Percentiles rank a stretch among this genome's conserved stretches.
These are phyloP conservation scores for Byasa hedistus DNA, from an alignment of 2,888 invertebrate species.

Conservation along the genomic window DNA sequence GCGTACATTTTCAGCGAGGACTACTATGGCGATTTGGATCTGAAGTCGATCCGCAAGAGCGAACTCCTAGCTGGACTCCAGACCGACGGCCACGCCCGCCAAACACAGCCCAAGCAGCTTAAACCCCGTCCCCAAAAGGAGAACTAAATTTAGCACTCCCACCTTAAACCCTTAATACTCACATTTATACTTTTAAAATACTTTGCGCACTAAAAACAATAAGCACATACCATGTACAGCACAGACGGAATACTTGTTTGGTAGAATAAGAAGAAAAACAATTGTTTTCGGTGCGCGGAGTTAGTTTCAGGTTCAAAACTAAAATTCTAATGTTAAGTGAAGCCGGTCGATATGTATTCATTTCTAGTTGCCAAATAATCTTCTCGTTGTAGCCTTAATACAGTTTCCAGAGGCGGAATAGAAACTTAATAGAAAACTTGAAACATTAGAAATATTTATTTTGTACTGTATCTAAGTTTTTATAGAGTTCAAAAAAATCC, in stretches of 20 bases:
- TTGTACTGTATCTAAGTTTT: constrained; percentile 58
- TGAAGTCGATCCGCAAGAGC: constrained; percentile 96
- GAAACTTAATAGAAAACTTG: constrained; percentile 61
- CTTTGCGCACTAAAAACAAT: constrained; percentile 57
- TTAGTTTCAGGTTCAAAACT: constrained; percentile 62
- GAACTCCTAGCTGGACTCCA: constrained; percentile 91
- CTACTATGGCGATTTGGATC: constrained; percentile 96
- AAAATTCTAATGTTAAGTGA: constrained; percentile 60
- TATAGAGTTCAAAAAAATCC: constrained; percentile 45
- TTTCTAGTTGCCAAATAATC: constrained; percentile 77
- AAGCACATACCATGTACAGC: constrained; percentile 32
- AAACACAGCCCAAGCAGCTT: constrained; percentile 68
- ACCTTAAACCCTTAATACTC: constrained; percentile 71
- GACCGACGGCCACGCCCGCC: constrained; percentile 76
- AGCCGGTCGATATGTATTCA: constrained; percentile 68
- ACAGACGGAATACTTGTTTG: constrained; percentile 41
- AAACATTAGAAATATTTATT: constrained; percentile 72
- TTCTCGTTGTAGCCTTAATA: constrained; percentile 62
- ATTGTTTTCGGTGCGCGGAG: constrained; percentile 60
- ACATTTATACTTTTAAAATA: constrained; percentile 51
- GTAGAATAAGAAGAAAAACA: constrained; percentile 30
- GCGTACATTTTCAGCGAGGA: constrained; percentile 90
- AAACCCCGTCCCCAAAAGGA: constrained; percentile 80
- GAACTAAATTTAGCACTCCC: constrained; percentile 58
- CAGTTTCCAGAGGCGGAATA: constrained; percentile 67